These are phyloP conservation scores for Drosophila varians DNA, from an alignment of 1,140 invertebrate species.

Conservation along the genomic window DNA sequence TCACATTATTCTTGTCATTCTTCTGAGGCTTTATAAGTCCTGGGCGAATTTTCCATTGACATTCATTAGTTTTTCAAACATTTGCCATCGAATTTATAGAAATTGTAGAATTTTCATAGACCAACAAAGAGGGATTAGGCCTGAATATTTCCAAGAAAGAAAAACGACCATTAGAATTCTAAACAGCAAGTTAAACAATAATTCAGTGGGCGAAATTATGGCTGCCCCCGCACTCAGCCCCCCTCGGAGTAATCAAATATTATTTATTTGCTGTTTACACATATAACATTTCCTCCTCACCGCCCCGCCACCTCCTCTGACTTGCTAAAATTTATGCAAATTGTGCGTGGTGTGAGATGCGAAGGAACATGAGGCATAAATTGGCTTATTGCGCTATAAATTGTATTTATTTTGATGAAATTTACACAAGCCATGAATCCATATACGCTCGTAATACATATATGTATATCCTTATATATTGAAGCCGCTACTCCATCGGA, in stretches of 20 bases:
- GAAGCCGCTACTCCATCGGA: neutral
- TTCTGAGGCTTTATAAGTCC: slow-evolving; percentile 23
- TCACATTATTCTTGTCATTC: slow-evolving; percentile 52
- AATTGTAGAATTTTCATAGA: neutral
- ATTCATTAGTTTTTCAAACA: slow-evolving; percentile 29
- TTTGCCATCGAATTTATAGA: slow-evolving; percentile 14
- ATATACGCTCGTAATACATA: neutral
- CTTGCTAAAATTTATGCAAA: slow-evolving; percentile 72
- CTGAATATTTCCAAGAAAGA: neutral
- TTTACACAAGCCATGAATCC: slow-evolving; percentile 53
- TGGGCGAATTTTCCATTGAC: neutral
- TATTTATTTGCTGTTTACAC: slow-evolving; percentile 78
- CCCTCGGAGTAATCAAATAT: slow-evolving; percentile 67
- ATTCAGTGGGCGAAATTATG: slow-evolving; percentile 52
- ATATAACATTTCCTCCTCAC: slow-evolving; percentile 58
- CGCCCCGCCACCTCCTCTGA: neutral
- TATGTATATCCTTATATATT: neutral
- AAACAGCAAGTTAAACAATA: slow-evolving; percentile 63
- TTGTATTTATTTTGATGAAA: slow-evolving; percentile 82
- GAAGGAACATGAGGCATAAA: slow-evolving; percentile 69
- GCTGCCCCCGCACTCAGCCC: slow-evolving; percentile 5
- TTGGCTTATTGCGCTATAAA: slow-evolving; percentile 80
- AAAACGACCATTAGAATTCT: slow-evolving; percentile 37
- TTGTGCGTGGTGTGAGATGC: slow-evolving; percentile 57
- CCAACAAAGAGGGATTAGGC: neutral